phyloP scores from a whole-genome alignment of 1,140 invertebrate genomes.

The Ericerus pela region DNA sequence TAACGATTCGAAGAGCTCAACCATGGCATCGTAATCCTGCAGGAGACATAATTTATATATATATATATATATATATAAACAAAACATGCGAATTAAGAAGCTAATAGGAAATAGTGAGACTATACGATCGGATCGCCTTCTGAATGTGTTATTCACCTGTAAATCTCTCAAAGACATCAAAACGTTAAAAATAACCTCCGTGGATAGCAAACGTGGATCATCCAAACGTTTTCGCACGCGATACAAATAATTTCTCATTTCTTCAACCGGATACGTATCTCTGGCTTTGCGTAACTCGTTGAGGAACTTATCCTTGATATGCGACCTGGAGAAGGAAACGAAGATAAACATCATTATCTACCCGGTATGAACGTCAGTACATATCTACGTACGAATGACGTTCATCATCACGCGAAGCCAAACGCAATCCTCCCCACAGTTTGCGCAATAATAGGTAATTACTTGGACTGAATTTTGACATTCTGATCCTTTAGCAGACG shows the following conservation, averaged over 20 bases:
- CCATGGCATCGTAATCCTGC: conserved; percentile 94
- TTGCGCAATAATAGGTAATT: conserved; percentile 25
- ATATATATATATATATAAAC: neutral
- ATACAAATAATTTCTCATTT: conserved; percentile 69
- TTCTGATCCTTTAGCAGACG: conserved; percentile 80
- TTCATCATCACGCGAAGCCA: neutral
- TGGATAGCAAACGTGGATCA: conserved; percentile 89
- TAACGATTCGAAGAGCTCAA: conserved; percentile 88
- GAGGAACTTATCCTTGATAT: conserved; percentile 96
- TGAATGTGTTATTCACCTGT: conserved; percentile 44
- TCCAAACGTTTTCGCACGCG: conserved; percentile 86
- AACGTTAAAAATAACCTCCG: conserved; percentile 85
- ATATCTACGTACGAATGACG: neutral
- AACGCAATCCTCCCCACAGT: neutral
- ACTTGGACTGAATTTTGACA: conserved; percentile 87
- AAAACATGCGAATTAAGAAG: neutral
- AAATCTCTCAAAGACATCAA: conserved; percentile 82
- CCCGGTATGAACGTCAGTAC: neutral
- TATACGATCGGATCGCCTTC: too few relatives aligned
- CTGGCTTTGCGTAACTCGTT: conserved; percentile 83
- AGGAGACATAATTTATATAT: conserved; percentile 19
- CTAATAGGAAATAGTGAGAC: too few relatives aligned
- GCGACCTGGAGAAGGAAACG: conserved; percentile 47
- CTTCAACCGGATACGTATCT: conserved; percentile 69
- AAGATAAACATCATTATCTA: too few relatives aligned